A percentile compares a stretch with the other conserved stretches of the same genome.
Evolutionary conservation across 2,113 vertebrate genomes (phyloP).

Genomic region (Gavialis gangeticus): DNA sequence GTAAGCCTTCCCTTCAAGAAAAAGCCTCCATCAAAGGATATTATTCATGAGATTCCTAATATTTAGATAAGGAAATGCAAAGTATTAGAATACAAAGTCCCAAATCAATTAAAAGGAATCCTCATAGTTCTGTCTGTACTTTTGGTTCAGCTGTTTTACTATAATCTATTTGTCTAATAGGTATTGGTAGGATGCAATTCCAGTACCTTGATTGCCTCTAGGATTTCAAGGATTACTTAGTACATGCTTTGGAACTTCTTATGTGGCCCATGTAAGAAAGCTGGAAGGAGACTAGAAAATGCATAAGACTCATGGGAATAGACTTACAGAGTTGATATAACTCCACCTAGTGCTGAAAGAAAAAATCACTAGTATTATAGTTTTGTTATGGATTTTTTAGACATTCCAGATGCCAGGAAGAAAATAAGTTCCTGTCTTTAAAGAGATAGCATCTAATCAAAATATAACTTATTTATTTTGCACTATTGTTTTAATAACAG

Average conservation of each 20-base stretch:
- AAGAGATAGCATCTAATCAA: background rate
- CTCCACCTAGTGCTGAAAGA: slow-evolving; percentile 13
- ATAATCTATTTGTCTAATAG: background rate
- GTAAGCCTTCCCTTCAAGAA: background rate
- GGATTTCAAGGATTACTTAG: background rate
- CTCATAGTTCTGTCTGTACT: background rate
- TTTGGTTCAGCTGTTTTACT: background rate
- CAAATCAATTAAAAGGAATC: background rate
- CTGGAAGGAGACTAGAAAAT: background rate
- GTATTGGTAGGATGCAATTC: background rate
- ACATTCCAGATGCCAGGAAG: background rate
- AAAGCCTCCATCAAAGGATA: background rate
- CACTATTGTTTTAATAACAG: background rate
- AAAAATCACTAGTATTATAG: background rate
- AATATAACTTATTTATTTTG: background rate
- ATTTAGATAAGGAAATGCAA: background rate
- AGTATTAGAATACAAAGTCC: background rate
- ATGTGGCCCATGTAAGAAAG: background rate
- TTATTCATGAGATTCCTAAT: background rate
- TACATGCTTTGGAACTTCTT: background rate
- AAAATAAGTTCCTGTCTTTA: background rate
- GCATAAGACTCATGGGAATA: background rate
- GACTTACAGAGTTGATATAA: background rate
- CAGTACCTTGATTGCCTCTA: background rate
- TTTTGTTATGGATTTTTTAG: background rate